Evolutionary conservation across 1,140 invertebrate species (phyloP), one percentile per base, ranked within the genome.

Genomic region (Panulirus ornatus): DNA sequence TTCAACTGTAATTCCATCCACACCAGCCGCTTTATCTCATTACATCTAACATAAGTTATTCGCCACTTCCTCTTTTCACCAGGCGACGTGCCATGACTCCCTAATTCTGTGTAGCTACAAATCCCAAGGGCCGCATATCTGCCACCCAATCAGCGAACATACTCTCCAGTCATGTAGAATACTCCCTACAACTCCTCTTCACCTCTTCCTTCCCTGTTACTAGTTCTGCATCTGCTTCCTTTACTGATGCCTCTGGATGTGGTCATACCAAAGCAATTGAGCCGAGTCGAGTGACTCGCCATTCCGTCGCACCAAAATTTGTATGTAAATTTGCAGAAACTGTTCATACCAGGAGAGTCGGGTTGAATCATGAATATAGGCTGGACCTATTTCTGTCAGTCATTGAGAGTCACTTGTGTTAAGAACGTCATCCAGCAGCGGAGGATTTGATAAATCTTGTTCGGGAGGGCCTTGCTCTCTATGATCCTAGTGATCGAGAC

Each of bases 401-500:
- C n/a, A 83, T 51, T 36, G 79, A n/a, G 30, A 83, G 51, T 63
- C 40, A 22, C 5, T 38, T 1, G 54, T 83, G 79, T 19, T 83
- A 51, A 38, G 79, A 83, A 3, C 79, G 58, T 83, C 79, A 63
- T 83, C 5, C 51, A 83, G 16, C n/a, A n/a, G 79, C 58, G 47
- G 63, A 71, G 38, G 40, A 38, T 16, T 63, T 71, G 30, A 71
- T 71, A 22, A 71, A 71, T 42, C 71, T 84, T 70, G 83, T 87
- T 87, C 73, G 44, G 36, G 84, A 76, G 73, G 71, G 38, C 73
- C 84, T 42, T 78, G 84, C 84, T 87, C 0, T 78, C 47, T 76
- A 87, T 78, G 73, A 87, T 87, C 84, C 70, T 34, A 87, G 71
- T 87, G 84, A 87, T 51, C 71, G 47, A 87, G 84, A 22, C 84